Evolutionary conservation across 2,113 vertebrate genomes (phyloP), one percentile per base, ranked within the genome.

Genomic region (Cygnus buccinator): DNA sequence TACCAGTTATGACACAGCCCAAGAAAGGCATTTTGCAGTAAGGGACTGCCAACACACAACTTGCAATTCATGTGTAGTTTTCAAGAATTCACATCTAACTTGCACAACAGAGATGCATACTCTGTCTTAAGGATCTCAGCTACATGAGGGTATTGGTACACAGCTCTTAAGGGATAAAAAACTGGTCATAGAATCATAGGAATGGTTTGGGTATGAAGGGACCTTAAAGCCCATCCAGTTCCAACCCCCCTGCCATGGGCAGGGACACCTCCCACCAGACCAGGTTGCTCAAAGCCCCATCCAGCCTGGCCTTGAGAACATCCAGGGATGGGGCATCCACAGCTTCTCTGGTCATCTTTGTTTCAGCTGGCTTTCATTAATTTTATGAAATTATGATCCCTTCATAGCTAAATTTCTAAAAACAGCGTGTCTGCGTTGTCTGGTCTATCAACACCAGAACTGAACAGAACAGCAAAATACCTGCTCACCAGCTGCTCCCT

Each of bases 81-180:
- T 63, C 43, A 80, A 52, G 33, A 80, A 50, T 31, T 80, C 68
- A 79, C 54, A 14, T 2, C 0, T 21, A 74, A 43, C 25, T 48
- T 41, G 26, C 61, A 63, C 0, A 0, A 26, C 19, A 19, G 15
- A 75, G 22, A 80, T 28, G 9, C 1, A 0, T 33, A 62, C 23
- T 26, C 10, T 62, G 61, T 15, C 35, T 39, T 62, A 37, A 39
- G 25, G 35, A 35, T 39, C 37, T 62, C 22, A 26, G 61, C 61
- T 37, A 37, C 35, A 26, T 26, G 35, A 37, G 35, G 35, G 15
- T 62, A 37, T 26, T 15, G 13, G 35, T 26, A 62, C 23, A 26
- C 35, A 39, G 35, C 61, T 26, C 22, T 25, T 63, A 63, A 63
- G 15, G 23, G 35, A 39, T 11, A 26, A 25, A 63, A 63, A 63